Conservation (phyloP, 2,888 invertebrate genomes). For the Volucella bombylans region DNA sequence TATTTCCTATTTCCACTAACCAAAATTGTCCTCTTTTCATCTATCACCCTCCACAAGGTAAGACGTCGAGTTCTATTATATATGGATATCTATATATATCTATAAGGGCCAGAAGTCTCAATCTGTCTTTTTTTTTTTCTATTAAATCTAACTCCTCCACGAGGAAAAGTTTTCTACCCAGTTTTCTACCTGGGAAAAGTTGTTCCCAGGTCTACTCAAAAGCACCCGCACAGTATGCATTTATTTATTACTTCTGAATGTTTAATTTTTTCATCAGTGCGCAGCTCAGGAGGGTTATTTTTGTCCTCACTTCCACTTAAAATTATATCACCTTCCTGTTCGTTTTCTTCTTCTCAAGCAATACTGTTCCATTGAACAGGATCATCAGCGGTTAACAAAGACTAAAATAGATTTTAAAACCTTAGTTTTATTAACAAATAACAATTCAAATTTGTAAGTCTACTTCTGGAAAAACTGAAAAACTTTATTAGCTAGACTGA, state of each 20-base stretch:
- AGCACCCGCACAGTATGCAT: slow-evolving; percentile 15
- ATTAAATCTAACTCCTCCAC: no score
- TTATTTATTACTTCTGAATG: slow-evolving; percentile 10
- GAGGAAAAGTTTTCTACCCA: no score
- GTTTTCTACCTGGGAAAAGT: no score
- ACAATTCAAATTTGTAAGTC: slow-evolving; percentile 16
- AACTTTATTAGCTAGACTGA: no score
- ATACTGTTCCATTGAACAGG: slow-evolving; percentile 2
- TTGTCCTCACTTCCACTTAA: slow-evolving; percentile 1
- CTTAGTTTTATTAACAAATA: not conserved
- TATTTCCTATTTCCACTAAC: no score
- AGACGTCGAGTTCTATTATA: no score
- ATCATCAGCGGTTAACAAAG: not conserved
- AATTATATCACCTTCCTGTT: slow-evolving; percentile 9
- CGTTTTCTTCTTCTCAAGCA: not conserved
- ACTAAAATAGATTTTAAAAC: slow-evolving; percentile 6
- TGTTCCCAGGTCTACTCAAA: no score
- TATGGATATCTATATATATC: no score
- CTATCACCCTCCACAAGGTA: no score
- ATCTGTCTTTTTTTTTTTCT: no score
- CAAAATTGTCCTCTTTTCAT: no score
- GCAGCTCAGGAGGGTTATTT: slow-evolving; percentile 6
- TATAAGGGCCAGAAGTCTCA: no score
- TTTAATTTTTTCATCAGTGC: not conserved
- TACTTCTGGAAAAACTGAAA: slow-evolving; percentile 9